Percentiles rank a stretch among this genome's conserved stretches.
Conservation (phyloP, 2,113 vertebrate genomes). For the Percina caprodes region DNA sequence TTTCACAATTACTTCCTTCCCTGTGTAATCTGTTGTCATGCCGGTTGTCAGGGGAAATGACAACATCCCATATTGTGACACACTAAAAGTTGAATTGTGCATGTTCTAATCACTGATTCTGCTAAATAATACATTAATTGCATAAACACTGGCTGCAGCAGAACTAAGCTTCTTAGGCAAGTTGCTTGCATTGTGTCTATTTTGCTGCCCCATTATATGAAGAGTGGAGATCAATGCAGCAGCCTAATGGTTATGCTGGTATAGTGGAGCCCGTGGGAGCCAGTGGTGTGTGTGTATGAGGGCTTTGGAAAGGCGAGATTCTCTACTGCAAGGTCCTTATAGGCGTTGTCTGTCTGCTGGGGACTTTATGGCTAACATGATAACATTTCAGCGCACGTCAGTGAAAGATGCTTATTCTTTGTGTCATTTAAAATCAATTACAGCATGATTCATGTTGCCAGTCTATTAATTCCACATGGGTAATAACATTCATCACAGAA, state of each 20-base stretch:
- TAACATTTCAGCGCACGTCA: slow-evolving; percentile 46
- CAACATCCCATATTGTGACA: slow-evolving; percentile 45
- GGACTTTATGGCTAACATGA: slow-evolving; percentile 45
- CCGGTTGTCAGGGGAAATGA: slow-evolving; percentile 45
- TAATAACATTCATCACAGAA: slow-evolving; percentile 4
- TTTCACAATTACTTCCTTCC: slow-evolving; percentile 36
- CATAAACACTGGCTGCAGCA: slow-evolving; percentile 64
- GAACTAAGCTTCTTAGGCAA: slow-evolving; percentile 68
- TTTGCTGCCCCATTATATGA: slow-evolving; percentile 55
- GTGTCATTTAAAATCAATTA: slow-evolving; percentile 64
- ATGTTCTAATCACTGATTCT: slow-evolving; percentile 64
- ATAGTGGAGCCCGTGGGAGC: slow-evolving; percentile 42
- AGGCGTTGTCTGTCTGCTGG: neutral
- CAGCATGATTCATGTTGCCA: slow-evolving; percentile 8
- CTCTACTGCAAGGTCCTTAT: slow-evolving; percentile 32
- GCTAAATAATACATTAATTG: slow-evolving; percentile 77
- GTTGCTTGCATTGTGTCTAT: slow-evolving; percentile 54
- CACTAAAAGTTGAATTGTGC: slow-evolving; percentile 55
- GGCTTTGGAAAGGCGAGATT: slow-evolving; percentile 11
- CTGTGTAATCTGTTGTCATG: slow-evolving; percentile 57
- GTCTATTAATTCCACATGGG: slow-evolving; percentile 45
- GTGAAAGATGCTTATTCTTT: slow-evolving; percentile 39
- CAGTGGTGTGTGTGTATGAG: slow-evolving; percentile 22
- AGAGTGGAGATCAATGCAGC: slow-evolving; percentile 61
- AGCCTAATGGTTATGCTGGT: slow-evolving; percentile 56